A percentile compares a stretch with the other conserved stretches of the same genome.
Conservation (phyloP, 2,113 vertebrate genomes). For the Potamarius usumacintae region DNA sequence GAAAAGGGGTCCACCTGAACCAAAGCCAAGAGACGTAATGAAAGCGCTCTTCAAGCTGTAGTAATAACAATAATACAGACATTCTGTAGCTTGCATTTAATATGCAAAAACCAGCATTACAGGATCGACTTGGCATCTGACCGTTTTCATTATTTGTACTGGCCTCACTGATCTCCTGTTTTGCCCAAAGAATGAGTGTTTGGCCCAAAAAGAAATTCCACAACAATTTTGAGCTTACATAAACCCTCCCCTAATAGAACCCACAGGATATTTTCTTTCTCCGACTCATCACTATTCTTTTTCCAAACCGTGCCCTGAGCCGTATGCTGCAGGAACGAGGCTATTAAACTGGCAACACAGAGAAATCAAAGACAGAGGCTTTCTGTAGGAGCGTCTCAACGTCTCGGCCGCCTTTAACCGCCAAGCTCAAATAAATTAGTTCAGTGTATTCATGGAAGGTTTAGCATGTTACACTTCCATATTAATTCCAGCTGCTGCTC, state of each 20-base stretch:
- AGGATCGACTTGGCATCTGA: conserved; percentile 50
- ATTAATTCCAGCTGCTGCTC: conserved; percentile 28
- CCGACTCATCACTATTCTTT: conserved; percentile 56
- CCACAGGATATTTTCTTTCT: conserved; percentile 62
- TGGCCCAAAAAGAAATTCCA: conserved; percentile 65
- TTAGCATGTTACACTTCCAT: conserved; percentile 14
- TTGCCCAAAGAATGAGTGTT: conserved; percentile 54
- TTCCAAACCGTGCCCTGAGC: conserved; percentile 58
- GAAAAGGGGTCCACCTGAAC: neutral
- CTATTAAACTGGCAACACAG: conserved; percentile 39
- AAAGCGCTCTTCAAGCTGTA: conserved; percentile 3
- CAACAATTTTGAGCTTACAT: conserved; percentile 64
- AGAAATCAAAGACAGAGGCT: conserved; percentile 12
- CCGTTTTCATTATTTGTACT: conserved; percentile 60
- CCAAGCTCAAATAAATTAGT: conserved; percentile 13
- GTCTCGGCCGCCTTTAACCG: neutral
- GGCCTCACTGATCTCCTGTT: conserved; percentile 58
- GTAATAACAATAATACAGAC: conserved; percentile 1
- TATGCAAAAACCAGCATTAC: conserved; percentile 33
- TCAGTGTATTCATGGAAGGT: neutral
- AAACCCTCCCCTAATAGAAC: conserved; percentile 66
- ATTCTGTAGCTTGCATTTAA: conserved; percentile 1
- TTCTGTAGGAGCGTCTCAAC: neutral
- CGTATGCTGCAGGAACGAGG: conserved; percentile 56
- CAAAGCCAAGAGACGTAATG: neutral